A percentile compares a stretch with the other conserved stretches of the same genome.
These are phyloP conservation scores for Xylota sylvarum DNA, from an alignment of 2,888 invertebrate species.

Conservation along the genomic window DNA sequence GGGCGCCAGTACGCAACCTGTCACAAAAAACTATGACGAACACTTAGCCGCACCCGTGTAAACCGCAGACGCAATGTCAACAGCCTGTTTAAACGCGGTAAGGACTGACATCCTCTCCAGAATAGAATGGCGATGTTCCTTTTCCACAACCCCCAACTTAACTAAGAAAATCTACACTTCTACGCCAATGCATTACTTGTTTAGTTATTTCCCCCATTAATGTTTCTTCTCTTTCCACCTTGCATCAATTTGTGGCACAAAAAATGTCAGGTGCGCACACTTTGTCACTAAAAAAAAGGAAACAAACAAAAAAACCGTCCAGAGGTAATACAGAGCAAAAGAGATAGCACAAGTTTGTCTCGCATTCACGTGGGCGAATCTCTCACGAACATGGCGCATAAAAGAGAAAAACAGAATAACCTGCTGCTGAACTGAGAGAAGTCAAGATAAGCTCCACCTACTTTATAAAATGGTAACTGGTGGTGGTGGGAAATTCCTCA, in stretches of 20 bases:
- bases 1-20: too few relatives aligned
- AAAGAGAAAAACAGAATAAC: constrained; percentile 68
- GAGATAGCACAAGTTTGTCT: constrained; percentile 31
- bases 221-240: constrained; percentile 63
- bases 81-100: too few relatives aligned
- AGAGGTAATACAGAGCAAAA: constrained; percentile 45
- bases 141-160: neutral
- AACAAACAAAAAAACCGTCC: constrained; percentile 15
- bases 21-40: too few relatives aligned
- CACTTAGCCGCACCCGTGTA: too few relatives aligned
- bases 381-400: constrained; percentile 68
- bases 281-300: constrained; percentile 29
- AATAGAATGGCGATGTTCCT: neutral
- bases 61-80: too few relatives aligned
- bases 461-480: constrained; percentile 63
- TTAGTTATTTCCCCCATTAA: constrained; percentile 18
- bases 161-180: neutral
- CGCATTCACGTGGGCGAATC: constrained; percentile 52
- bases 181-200: constrained; percentile 52
- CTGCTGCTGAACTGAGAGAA: constrained; percentile 58
- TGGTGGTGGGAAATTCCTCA: constrained; percentile 52
- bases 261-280: constrained; percentile 70
- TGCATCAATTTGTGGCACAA: constrained; percentile 31
- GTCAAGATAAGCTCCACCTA: constrained; percentile 73
- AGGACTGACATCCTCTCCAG: too few relatives aligned